These are phyloP conservation scores for Campoletis raptor DNA, from an alignment of 2,888 invertebrate species.

Conservation along the genomic window DNA sequence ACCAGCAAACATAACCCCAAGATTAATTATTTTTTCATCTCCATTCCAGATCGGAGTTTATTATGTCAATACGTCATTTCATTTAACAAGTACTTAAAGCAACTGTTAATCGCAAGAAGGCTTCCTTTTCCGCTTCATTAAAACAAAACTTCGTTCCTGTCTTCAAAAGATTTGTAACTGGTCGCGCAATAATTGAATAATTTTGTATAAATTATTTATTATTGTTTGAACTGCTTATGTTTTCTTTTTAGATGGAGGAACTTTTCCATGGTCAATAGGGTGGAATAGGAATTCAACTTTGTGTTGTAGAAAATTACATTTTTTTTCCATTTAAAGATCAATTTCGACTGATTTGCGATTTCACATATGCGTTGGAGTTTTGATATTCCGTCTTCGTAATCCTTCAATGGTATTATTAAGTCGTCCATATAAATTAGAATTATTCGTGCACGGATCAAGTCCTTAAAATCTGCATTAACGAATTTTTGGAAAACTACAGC, in stretches of 20 bases:
- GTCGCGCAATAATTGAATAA: conserved; percentile 34
- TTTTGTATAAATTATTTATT: too few species aligned
- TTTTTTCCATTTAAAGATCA: conserved; percentile 54
- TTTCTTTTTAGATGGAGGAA: conserved; percentile 55
- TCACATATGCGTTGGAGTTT: conserved; percentile 30
- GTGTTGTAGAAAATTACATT: conserved; percentile 44
- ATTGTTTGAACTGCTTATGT: conserved; percentile 67
- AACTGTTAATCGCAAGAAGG: not conserved
- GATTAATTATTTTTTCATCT: too few species aligned
- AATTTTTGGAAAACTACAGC: conserved; percentile 63
- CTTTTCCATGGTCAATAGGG: conserved; percentile 7
- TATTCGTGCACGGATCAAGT: conserved; percentile 17
- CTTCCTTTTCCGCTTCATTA: not conserved
- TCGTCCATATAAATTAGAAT: conserved; percentile 65
- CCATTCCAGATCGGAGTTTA: too few species aligned
- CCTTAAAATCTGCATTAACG: conserved; percentile 53
- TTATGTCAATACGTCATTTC: too few species aligned
- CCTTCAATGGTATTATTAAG: conserved; percentile 39
- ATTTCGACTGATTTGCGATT: conserved; percentile 22
- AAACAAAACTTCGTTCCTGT: not conserved
- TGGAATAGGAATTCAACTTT: conserved; percentile 38
- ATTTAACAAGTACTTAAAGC: not conserved
- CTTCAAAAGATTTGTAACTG: conserved; percentile 22
- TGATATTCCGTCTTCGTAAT: conserved; percentile 29
- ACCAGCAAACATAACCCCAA: too few species aligned